Evolutionary conservation across 92 coral and sea anemone species (phyloP), one percentile per base, ranked within the genome.

Genomic region (Bergia sp.): DNA sequence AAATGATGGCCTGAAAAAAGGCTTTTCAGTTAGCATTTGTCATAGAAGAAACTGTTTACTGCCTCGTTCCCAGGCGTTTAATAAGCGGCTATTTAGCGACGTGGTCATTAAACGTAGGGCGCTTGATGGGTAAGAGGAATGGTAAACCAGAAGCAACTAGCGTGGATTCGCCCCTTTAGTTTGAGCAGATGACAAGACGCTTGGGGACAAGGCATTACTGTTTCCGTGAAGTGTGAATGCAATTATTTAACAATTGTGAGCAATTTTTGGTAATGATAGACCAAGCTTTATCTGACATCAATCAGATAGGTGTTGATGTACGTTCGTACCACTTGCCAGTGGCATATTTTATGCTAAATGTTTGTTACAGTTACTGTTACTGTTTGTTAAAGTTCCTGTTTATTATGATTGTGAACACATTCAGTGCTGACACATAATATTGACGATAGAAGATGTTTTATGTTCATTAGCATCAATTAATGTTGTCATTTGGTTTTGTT

Each of bases 281-380:
- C 29, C n/a, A 82, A 82, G 87, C 38, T 75, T 82, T 53, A 21
- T 65, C 66, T 84, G 36, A 66, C 13, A 8, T 85, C 80, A 71
- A 66, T 85, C 39, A 71, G 42, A 72, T 85, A 44, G 42, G 9
- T 85, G 39, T 82, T 82, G 73, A 82, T 53, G 79, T 85, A 69
- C 69, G 79, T 41, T 71, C 69, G 69, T 69, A 85, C 29, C 36
- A 77, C 88, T 85, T 85, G 79, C 80, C 88, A 85, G 80, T 85
- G 88, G 88, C 80, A 85, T 85, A 85, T 85, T 71, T 71, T 85
- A 8, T 85, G 69, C 45, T 44, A 36, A 73, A 65, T 73, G 8
- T 73, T 85, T 85, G 80, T 73, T 44, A 85, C 65, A 42, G 88
- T 85, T 85, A 85, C 88, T 71, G 88, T 84, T 84, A 85, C 66